Percentiles rank a stretch among this genome's conserved stretches.
phyloP scores from a whole-genome alignment of 2,888 invertebrate species.

The Drosophila acutilabella region DNA sequence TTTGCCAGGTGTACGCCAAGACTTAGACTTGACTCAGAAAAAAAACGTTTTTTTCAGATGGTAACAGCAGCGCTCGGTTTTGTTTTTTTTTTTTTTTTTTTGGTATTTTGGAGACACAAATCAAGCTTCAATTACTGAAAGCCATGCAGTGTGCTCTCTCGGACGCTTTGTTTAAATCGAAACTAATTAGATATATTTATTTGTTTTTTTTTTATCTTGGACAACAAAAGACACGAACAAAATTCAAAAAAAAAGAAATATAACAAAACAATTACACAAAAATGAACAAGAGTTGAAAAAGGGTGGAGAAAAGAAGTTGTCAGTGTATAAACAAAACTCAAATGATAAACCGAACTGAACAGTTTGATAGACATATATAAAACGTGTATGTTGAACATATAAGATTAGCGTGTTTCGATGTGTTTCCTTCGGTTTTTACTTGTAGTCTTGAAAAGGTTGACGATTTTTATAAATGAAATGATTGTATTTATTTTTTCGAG shows the following conservation, averaged over 20 bases:
- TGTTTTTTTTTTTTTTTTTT: slow-evolving; percentile 8
- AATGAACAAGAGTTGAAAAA: slow-evolving; percentile 6
- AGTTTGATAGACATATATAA: slow-evolving; percentile 26
- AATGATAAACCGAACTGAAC: slow-evolving; percentile 18
- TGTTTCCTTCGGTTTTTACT: slow-evolving; percentile 1
- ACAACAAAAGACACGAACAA: slow-evolving; percentile 28
- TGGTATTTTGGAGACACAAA: slow-evolving; percentile 39
- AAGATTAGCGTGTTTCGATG: slow-evolving; percentile 64
- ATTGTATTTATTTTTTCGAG: slow-evolving; percentile 19
- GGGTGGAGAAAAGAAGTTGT: slow-evolving; percentile 3
- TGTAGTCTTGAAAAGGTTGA: slow-evolving; percentile 8
- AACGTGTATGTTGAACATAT: slow-evolving; percentile 35
- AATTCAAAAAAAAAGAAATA: slow-evolving; percentile 4
- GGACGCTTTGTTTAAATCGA: slow-evolving; percentile 74
- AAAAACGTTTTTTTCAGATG: not conserved
- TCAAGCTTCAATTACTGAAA: slow-evolving; percentile 76
- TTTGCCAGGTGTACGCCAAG: slow-evolving; percentile 26
- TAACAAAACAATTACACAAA: slow-evolving; percentile 19
- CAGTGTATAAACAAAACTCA: slow-evolving; percentile 17
- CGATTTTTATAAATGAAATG: slow-evolving; percentile 25
- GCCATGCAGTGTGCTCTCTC: slow-evolving; percentile 86
- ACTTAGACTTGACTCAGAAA: not conserved
- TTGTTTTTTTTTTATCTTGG: slow-evolving; percentile 12
- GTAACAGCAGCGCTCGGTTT: slow-evolving; percentile 13
- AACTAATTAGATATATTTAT: slow-evolving; percentile 17